These are phyloP conservation scores for Phragmatobia fuliginosa DNA, from an alignment of 2,888 invertebrate species.

Conservation along the genomic window DNA sequence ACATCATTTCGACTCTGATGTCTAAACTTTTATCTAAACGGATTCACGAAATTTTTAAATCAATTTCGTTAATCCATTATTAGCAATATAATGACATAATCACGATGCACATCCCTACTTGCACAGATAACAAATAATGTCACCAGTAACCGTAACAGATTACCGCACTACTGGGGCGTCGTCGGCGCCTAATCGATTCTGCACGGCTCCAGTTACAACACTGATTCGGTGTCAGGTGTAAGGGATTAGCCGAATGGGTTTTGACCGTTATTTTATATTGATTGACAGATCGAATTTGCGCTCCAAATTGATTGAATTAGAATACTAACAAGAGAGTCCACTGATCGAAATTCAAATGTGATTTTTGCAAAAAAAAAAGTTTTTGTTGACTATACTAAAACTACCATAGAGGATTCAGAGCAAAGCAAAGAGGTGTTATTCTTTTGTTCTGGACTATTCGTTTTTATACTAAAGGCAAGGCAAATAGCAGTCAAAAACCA, in stretches of 20 bases:
- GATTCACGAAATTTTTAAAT: background rate
- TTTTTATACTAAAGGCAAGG: background rate
- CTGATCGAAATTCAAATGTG: background rate
- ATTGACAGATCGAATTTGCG: background rate
- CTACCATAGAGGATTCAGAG: too few species aligned
- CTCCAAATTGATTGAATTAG: background rate
- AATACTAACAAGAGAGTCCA: background rate
- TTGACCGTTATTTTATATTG: constrained; percentile 16
- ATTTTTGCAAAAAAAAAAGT: background rate
- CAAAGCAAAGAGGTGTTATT: too few species aligned
- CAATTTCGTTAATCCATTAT: background rate
- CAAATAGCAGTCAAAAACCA: too few species aligned
- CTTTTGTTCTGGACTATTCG: background rate
- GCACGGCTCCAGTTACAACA: constrained; percentile 52
- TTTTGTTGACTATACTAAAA: background rate
- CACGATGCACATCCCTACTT: background rate
- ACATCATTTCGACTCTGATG: too few species aligned
- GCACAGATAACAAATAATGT: constrained; percentile 54
- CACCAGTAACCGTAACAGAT: constrained; percentile 42
- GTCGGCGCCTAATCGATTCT: constrained; percentile 61
- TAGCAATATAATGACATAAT: constrained; percentile 2
- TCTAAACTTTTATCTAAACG: too few species aligned
- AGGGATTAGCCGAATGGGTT: constrained; percentile 40
- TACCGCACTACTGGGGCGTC: constrained; percentile 57
- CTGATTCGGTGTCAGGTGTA: constrained; percentile 54